Percentiles rank a stretch among this genome's conserved stretches.
phyloP scores from a whole-genome alignment of 35 echinoderm and acorn worm genomes.

The Lytechinus pictus region DNA sequence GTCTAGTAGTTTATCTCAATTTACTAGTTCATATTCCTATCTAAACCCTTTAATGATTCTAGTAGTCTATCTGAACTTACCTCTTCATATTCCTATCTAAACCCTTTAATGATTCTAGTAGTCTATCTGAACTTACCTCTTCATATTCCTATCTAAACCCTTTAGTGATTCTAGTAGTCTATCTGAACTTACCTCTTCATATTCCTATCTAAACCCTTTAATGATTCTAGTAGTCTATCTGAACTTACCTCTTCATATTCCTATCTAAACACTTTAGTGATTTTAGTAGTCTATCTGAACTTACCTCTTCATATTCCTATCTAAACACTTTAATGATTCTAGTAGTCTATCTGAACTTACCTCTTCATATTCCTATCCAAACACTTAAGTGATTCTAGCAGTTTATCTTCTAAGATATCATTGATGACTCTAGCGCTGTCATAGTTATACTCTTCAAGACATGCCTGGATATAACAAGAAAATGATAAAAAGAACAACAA shows the following conservation, averaged over 20 bases:
- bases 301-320: conserved; percentile 67
- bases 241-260: conserved; percentile 57
- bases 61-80: conserved; percentile 68
- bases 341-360: background rate
- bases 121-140: conserved; percentile 67
- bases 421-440: conserved; percentile 86
- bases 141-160: conserved; percentile 70
- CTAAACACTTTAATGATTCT: conserved; percentile 66
- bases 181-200: conserved; percentile 65
- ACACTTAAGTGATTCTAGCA: conserved; percentile 64
- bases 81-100: conserved; percentile 74
- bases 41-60: conserved; percentile 66
- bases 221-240: conserved; percentile 71
- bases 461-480: conserved; percentile 59
- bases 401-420: conserved; percentile 88
- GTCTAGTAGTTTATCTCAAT: too few species aligned
- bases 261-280: conserved; percentile 71
- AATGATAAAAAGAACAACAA: background rate
- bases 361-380: conserved; percentile 74
- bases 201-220: conserved; percentile 70
- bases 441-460: conserved; percentile 93
- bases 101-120: conserved; percentile 64
- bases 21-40: conserved; percentile 65
- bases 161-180: conserved; percentile 71
- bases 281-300: conserved; percentile 69